Evolutionary conservation across 2,888 invertebrate genomes (phyloP), one percentile per base, ranked within the genome.

Genomic region (Diachrysia chrysitis): DNA sequence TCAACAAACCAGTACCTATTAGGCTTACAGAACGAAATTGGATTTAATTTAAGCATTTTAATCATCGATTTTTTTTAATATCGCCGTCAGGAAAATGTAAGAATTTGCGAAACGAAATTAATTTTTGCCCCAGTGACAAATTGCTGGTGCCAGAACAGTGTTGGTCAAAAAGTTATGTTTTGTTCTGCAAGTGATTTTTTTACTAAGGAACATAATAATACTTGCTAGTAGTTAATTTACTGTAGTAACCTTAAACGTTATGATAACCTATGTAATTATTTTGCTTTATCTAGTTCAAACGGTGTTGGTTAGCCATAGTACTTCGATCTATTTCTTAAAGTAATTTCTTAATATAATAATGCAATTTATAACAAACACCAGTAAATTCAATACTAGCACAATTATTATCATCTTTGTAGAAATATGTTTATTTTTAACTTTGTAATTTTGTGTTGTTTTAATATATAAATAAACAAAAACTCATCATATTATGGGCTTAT

Each of bases 1-100:
- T 46, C 7, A 25, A 62, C 25, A 21, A 23, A 42, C 35, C 16
- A 5, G 9, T 17, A n/a, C n/a, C n/a, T n/a, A 25, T 16, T 14
- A 19, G n/a, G 29, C 54, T 48, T 51, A 19, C 48, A 21, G 35
- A 55, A 42, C 25, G 66, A 32, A 55, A 37, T 64, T 59, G 46
- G 63, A 69, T 69, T n/a, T 62, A 53, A 62, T 66, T 61, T 62
- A 66, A 59, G 58, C 66, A 66, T 66, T 71, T 72, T 69, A 61
- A 69, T 76, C 56, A 42, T 57, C 29, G 10, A 56, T 25, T 54
- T 58, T 70, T 74, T 71, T 75, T 75, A 72, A 75, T 72, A 75
- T 69, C 48, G 23, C 29, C 35, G 42, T 51, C 63, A 54, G 32
- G 48, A 51, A 48, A 62, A 69, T 58, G 71, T 56, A 55, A 46